Conservation (phyloP, 1,140 invertebrate species). For the Procambarus virginalis region DNA sequence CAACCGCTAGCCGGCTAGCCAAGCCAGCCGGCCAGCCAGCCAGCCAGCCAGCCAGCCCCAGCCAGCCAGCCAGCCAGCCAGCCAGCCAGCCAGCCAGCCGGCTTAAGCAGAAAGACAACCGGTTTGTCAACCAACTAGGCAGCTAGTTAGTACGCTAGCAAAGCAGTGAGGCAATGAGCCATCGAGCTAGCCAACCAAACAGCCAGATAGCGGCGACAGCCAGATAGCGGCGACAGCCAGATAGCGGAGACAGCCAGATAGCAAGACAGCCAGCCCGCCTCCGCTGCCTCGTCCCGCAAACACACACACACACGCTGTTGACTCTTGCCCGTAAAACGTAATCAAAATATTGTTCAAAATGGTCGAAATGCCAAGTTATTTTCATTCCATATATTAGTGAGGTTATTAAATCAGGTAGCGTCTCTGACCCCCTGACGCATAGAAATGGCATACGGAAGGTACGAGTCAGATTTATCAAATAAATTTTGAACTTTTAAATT, state of each 20-base stretch:
- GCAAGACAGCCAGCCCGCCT: neutral
- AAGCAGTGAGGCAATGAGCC: neutral
- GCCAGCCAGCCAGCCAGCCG: no score
- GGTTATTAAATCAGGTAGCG: neutral
- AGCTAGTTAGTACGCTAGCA: no score
- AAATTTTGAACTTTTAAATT: no score
- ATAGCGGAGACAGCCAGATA: no score
- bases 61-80: neutral
- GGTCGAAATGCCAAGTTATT: neutral
- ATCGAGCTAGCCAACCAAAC: neutral
- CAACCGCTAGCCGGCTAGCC: neutral
- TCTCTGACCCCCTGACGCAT: neutral
- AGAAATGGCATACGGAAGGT: neutral
- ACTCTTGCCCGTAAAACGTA: neutral
- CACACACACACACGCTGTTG: neutral
- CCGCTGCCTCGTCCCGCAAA: neutral
- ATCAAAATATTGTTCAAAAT: constrained; percentile 13
- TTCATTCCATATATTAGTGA: neutral
- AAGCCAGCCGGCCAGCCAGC: neutral
- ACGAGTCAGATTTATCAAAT: no score
- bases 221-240: no score
- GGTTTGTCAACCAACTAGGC: no score
- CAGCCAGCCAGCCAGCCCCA: neutral
- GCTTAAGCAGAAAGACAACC: no score
- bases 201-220: no score